A percentile compares a stretch with the other conserved stretches of the same genome.
phyloP scores from a whole-genome alignment of 2,888 invertebrate species.

The Blastobasis adustella region DNA sequence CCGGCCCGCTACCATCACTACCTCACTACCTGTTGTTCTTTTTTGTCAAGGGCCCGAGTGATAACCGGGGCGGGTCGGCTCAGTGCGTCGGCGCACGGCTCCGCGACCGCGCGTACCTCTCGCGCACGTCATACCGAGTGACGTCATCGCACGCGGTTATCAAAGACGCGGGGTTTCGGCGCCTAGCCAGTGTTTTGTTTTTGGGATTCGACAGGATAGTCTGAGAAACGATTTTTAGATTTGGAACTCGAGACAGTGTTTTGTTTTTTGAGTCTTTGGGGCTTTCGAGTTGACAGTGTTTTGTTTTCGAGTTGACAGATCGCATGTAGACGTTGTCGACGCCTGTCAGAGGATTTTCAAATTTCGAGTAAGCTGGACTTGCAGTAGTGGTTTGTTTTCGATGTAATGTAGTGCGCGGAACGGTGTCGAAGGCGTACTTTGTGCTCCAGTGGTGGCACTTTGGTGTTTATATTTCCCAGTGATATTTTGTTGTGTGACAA shows the following conservation, averaged over 20 bases:
- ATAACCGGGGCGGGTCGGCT: conserved; percentile 37
- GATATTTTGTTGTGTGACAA: conserved; percentile 16
- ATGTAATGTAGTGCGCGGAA: not conserved
- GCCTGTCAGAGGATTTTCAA: no score
- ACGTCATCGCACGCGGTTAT: not conserved
- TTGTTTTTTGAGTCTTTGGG: not conserved
- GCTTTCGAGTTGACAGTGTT: not conserved
- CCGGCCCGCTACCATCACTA: no score
- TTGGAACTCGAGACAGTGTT: not conserved
- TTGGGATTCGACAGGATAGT: not conserved
- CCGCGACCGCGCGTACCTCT: conserved; percentile 41
- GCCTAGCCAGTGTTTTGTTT: no score
- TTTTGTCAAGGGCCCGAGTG: conserved; percentile 57
- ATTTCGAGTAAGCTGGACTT: no score
- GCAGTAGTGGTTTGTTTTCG: no score
- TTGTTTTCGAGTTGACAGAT: not conserved
- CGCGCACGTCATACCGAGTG: conserved; percentile 7
- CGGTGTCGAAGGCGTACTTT: not conserved
- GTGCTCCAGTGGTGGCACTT: not conserved
- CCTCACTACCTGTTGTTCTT: conserved; percentile 38
- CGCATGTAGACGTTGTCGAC: not conserved
- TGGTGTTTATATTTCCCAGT: not conserved
- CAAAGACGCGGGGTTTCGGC: no score
- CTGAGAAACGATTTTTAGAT: not conserved
- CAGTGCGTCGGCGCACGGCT: conserved; percentile 57